Evolutionary conservation across 2,113 vertebrate genomes (phyloP).

Genomic region (Oreochromis tanganicae): DNA sequence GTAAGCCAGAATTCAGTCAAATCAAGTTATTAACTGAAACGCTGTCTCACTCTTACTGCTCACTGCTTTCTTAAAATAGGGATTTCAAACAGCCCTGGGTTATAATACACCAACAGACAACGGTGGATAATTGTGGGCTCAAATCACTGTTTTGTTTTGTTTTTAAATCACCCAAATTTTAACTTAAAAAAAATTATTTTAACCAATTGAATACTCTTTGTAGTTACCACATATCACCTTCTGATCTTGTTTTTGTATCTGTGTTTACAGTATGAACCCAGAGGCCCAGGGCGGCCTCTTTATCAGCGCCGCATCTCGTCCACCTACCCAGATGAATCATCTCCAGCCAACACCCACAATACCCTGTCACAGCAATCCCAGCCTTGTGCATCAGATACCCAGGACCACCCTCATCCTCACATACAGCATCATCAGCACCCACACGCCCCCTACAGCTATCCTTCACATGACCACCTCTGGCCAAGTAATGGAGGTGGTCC

Average conservation of each 20-base stretch:
- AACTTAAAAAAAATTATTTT: not conserved
- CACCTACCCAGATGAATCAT: constrained; percentile 77
- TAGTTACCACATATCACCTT: not conserved
- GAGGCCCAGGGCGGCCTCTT: constrained; percentile 97
- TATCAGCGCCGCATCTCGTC: constrained; percentile 98
- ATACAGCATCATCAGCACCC: constrained; percentile 82
- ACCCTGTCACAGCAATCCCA: constrained; percentile 84
- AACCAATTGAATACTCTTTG: not conserved
- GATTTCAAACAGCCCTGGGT: not conserved
- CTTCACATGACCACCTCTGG: constrained; percentile 89
- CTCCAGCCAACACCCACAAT: constrained; percentile 61
- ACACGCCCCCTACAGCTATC: constrained; percentile 79
- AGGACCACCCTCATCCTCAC: constrained; percentile 79
- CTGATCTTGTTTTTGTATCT: not conserved
- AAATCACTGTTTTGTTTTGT: not conserved
- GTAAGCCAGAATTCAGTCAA: not conserved
- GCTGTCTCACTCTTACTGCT: not conserved
- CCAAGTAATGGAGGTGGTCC: constrained; percentile 82
- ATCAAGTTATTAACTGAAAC: not conserved
- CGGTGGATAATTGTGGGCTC: not conserved
- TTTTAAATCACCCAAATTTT: not conserved
- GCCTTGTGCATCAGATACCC: constrained; percentile 81
- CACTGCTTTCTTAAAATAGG: not conserved
- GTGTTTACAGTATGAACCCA: constrained; percentile 87
- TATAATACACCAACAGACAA: not conserved